Evolutionary conservation across 2,113 vertebrate species (phyloP).

Genomic region (Columba livia): DNA sequence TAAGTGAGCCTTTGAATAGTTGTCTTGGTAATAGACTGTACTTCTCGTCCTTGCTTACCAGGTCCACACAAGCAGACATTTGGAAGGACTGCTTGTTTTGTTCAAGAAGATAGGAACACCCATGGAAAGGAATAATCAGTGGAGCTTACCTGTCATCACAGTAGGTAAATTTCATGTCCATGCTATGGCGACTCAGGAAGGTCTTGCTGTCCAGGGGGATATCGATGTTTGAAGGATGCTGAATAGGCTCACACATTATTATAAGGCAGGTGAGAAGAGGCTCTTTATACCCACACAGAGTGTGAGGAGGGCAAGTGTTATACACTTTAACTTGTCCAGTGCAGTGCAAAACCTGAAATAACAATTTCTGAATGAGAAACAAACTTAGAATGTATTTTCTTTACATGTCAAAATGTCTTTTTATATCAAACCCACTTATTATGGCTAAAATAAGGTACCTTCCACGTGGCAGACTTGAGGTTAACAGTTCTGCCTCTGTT

Average conservation of each 20-base stretch:
- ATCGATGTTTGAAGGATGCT: constrained; percentile 92
- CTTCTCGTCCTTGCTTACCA: not conserved
- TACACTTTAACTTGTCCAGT: constrained; percentile 86
- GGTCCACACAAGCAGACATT: not conserved
- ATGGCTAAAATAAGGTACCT: constrained; percentile 75
- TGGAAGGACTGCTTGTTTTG: not conserved
- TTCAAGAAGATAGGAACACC: not conserved
- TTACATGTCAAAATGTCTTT: not conserved
- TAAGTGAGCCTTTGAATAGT: not conserved
- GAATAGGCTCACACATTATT: constrained; percentile 92
- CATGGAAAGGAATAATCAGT: not conserved
- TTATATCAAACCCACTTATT: not conserved
- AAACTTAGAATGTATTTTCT: not conserved
- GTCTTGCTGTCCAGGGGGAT: constrained; percentile 90
- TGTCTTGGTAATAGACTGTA: not conserved
- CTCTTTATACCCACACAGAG: constrained; percentile 88
- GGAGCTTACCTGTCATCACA: constrained; percentile 89
- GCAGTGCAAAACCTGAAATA: constrained; percentile 90
- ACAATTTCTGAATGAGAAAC: not conserved
- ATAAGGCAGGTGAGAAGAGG: constrained; percentile 88
- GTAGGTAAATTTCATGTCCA: constrained; percentile 97
- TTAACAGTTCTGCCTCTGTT: constrained; percentile 90
- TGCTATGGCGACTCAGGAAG: constrained; percentile 94
- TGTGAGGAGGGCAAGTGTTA: constrained; percentile 73
- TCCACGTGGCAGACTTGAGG: constrained; percentile 94